A percentile compares a stretch with the other conserved stretches of the same genome.
These are phyloP conservation scores for Cygnus olor DNA, from an alignment of 2,797 vertebrate species.

Conservation along the genomic window DNA sequence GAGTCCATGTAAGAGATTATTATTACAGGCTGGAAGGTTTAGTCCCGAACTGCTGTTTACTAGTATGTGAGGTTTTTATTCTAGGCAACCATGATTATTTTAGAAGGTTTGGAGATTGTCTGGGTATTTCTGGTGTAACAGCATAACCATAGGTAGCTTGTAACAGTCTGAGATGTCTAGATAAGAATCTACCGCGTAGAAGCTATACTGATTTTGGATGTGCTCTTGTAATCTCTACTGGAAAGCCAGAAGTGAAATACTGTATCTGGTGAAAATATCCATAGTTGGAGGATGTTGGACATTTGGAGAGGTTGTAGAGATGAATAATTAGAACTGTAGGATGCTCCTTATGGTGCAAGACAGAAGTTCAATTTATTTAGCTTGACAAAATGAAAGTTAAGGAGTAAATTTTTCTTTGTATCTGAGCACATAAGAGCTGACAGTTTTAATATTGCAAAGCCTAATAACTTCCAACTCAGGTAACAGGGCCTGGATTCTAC, in stretches of 20 bases:
- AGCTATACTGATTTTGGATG: neutral
- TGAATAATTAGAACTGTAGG: neutral
- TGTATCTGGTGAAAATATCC: neutral
- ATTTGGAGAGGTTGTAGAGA: neutral
- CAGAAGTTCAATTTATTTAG: neutral
- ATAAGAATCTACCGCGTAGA: neutral
- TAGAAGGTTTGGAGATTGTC: neutral
- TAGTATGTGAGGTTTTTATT: neutral
- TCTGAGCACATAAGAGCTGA: neutral
- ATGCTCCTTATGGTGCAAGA: neutral
- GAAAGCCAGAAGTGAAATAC: neutral
- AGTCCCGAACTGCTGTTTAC: neutral
- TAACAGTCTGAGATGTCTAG: neutral
- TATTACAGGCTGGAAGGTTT: neutral
- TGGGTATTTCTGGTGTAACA: neutral
- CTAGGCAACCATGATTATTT: neutral
- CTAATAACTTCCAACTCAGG: neutral
- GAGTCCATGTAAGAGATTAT: neutral
- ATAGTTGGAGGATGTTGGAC: neutral
- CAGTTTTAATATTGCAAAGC: neutral
- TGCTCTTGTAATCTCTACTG: neutral
- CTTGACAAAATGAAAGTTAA: neutral
- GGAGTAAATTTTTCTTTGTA: neutral
- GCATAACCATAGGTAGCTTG: fast-evolving
- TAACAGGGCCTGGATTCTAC: neutral